Conservation (phyloP, 2,797 vertebrate species). For the Masticophis lateralis region DNA sequence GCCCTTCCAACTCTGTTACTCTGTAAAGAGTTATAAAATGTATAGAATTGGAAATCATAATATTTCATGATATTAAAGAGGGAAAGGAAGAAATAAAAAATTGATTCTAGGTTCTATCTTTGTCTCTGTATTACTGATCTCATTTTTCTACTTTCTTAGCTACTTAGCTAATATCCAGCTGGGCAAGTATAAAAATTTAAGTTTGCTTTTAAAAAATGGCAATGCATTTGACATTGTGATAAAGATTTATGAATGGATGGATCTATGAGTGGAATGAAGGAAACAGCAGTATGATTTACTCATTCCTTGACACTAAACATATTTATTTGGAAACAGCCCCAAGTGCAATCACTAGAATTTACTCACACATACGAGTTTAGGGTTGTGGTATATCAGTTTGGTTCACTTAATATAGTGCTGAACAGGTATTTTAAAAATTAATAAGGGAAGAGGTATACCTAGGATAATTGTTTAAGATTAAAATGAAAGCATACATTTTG, state of each 20-base stretch:
- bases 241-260: not conserved
- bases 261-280: not conserved
- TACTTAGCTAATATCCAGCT: not conserved
- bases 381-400: not conserved
- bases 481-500: slow-evolving; percentile 5
- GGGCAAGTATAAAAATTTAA: too few relatives aligned
- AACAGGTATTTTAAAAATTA: not conserved
- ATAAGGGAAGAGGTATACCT: accelerated
- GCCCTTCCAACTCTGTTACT: too few relatives aligned
- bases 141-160: too few relatives aligned
- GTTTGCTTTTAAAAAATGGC: not conserved
- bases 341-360: not conserved
- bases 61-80: not conserved
- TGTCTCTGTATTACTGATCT: not conserved
- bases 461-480: slow-evolving; percentile 11
- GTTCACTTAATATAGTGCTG: not conserved
- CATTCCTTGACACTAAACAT: not conserved
- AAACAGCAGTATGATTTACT: not conserved
- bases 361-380: not conserved
- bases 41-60: not conserved
- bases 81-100: not conserved
- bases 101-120: not conserved
- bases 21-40: not conserved
- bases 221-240: not conserved
- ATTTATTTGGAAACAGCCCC: not conserved